phyloP scores from a whole-genome alignment of 2,797 vertebrate species.

The Gobionotothen gibberifrons region DNA sequence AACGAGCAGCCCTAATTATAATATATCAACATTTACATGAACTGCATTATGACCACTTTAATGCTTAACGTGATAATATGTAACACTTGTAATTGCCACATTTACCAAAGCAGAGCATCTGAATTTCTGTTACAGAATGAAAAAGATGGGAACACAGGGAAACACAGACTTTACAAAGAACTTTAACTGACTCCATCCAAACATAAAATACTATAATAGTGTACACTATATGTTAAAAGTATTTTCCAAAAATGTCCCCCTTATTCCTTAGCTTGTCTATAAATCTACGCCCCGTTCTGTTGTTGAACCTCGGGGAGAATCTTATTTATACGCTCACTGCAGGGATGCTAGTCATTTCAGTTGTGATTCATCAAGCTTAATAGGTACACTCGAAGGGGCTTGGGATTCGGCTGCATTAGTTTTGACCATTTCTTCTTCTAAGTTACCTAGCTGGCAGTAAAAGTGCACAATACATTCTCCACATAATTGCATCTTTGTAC shows the following conservation, averaged over 20 bases:
- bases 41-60: background rate
- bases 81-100: background rate
- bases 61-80: background rate
- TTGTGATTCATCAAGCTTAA: slow-evolving; percentile 70
- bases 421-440: slow-evolving; percentile 39
- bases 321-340: slow-evolving; percentile 62
- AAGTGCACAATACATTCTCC: slow-evolving; percentile 46
- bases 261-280: slow-evolving; percentile 51
- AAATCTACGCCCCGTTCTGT: slow-evolving; percentile 52
- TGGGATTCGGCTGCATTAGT: slow-evolving; percentile 38
- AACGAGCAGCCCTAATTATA: too few relatives aligned
- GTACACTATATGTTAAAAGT: background rate
- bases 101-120: background rate
- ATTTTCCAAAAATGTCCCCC: background rate
- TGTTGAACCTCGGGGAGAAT: slow-evolving; percentile 38
- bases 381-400: slow-evolving; percentile 55
- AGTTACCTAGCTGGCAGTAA: slow-evolving; percentile 42
- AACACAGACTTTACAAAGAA: background rate
- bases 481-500: slow-evolving; percentile 56
- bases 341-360: slow-evolving; percentile 60
- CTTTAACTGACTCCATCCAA: slow-evolving; percentile 3
- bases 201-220: background rate
- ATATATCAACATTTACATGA: background rate
- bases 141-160: background rate
- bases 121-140: background rate